phyloP scores from a whole-genome alignment of 2,888 invertebrate genomes.

The Cephus runcator region DNA sequence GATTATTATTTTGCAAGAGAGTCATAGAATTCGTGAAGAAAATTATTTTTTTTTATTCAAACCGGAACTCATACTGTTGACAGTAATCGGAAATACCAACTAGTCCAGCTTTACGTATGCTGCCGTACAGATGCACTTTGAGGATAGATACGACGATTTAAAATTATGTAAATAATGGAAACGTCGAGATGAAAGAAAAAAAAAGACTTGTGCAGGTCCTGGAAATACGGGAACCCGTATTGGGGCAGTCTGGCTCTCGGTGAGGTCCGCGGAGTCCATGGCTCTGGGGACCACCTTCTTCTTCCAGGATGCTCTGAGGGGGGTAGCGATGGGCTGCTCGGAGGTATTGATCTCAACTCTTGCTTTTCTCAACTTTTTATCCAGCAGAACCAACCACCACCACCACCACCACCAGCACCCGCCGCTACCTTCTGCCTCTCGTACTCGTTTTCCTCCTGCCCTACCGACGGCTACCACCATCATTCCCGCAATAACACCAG shows the following conservation, averaged over 20 bases:
- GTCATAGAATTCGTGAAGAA: conserved; percentile 3
- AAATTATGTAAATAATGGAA: not conserved
- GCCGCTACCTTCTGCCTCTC: conserved; percentile 18
- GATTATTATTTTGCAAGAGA: conserved; percentile 15
- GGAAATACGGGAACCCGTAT: not conserved
- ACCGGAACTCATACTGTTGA: not conserved
- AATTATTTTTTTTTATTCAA: not conserved
- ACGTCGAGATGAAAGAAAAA: not conserved
- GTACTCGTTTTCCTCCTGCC: not conserved
- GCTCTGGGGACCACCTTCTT: conserved; percentile 44
- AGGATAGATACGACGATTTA: not conserved
- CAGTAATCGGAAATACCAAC: not conserved
- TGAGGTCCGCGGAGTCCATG: conserved; percentile 2
- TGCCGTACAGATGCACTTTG: not conserved
- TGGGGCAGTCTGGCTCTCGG: conserved; percentile 2
- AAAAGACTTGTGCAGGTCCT: not conserved
- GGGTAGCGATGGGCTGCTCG: conserved; percentile 45
- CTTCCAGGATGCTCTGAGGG: conserved; percentile 39
- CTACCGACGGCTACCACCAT: not conserved
- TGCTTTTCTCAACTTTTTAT: conserved; percentile 65
- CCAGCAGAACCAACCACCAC: conserved; percentile 54
- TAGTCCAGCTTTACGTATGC: not conserved
- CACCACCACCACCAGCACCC: conserved; percentile 42
- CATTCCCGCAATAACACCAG: not conserved
- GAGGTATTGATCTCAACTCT: conserved; percentile 66